Conservation (phyloP, 1,140 invertebrate genomes). For the Sarcophaga bullata region DNA sequence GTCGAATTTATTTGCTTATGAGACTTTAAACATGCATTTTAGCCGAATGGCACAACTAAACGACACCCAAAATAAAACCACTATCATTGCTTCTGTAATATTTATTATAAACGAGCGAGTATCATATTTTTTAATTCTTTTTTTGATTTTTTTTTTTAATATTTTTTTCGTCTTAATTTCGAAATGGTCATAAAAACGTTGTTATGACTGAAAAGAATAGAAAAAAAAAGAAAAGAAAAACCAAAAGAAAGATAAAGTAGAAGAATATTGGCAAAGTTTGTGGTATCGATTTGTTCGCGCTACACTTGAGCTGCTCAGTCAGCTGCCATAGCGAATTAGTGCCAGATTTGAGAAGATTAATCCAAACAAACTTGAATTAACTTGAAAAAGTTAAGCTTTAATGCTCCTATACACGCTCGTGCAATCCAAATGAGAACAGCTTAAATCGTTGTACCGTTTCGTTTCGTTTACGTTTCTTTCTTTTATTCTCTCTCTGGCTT, state of each 20-base stretch:
- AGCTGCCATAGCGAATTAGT: slow-evolving; percentile 31
- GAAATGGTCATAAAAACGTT: too few species aligned
- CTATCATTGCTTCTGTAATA: neutral
- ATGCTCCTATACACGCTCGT: neutral
- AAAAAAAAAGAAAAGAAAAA: neutral
- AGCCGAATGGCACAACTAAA: neutral
- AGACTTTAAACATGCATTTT: slow-evolving; percentile 32
- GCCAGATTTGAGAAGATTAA: slow-evolving; percentile 29
- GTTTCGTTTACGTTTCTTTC: neutral
- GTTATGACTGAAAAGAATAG: neutral
- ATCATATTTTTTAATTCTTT: too few species aligned
- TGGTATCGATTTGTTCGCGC: slow-evolving; percentile 4
- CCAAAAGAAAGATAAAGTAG: too few species aligned
- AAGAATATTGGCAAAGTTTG: neutral
- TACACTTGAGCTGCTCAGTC: slow-evolving; percentile 33
- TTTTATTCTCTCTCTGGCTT: neutral
- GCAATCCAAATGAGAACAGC: slow-evolving; percentile 8
- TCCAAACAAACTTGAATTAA: neutral
- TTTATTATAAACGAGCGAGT: too few species aligned
- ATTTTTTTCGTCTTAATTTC: too few species aligned
- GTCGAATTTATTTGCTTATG: slow-evolving; percentile 34
- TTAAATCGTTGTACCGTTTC: neutral
- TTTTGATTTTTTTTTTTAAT: too few species aligned
- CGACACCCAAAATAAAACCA: neutral
- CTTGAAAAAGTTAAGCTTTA: neutral